These are phyloP conservation scores for Helarctos malayanus DNA, from an alignment of 2,797 vertebrate species.

Conservation along the genomic window DNA sequence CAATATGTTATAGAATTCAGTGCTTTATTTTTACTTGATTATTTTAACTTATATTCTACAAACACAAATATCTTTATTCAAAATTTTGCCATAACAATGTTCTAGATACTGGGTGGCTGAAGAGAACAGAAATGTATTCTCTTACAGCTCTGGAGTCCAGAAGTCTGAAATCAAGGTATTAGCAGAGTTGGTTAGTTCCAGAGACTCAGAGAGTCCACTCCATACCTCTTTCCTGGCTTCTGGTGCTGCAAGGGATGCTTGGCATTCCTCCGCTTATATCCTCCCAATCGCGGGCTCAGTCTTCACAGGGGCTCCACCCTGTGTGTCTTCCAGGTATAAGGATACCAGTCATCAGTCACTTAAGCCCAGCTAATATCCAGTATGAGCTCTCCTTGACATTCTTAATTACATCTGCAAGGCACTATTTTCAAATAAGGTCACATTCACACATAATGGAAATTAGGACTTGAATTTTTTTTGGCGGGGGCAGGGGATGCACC, in stretches of 20 bases:
- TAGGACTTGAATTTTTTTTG: background rate
- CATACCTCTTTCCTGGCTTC: background rate
- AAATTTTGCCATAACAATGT: background rate
- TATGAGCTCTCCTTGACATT: background rate
- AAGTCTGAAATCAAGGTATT: background rate
- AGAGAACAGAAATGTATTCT: background rate
- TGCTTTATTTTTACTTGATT: background rate
- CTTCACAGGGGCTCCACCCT: background rate
- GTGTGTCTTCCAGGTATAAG: background rate
- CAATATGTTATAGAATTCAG: background rate
- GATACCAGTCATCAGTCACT: background rate
- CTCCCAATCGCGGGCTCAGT: background rate
- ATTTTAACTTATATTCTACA: background rate
- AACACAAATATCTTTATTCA: background rate
- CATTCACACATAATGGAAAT: background rate
- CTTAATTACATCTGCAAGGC: background rate
- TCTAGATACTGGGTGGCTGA: background rate
- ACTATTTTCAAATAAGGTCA: background rate
- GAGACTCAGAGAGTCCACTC: background rate
- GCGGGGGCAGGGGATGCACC: background rate
- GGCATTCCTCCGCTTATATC: background rate
- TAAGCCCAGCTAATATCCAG: background rate
- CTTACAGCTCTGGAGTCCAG: background rate
- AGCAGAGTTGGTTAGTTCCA: background rate
- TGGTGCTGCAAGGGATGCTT: background rate